Evolutionary conservation across 2,113 vertebrate species (phyloP).

Genomic region (Epinephelus cyanopodus): DNA sequence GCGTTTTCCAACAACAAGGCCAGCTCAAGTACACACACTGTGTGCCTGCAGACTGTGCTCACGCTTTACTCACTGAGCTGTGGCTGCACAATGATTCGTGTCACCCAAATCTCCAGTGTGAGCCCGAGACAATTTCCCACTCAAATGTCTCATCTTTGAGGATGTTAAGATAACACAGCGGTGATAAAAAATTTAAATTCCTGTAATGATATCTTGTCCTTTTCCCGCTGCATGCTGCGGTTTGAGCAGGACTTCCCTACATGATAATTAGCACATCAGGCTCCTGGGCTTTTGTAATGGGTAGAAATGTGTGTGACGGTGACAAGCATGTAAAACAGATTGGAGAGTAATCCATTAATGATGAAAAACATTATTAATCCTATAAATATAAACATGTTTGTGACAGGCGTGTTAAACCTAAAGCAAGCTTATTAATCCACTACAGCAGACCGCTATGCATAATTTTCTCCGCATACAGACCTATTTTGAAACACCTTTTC

Average conservation of each 20-base stretch:
- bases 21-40: constrained; percentile 51
- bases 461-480: constrained; percentile 7
- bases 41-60: neutral
- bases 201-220: constrained; percentile 39
- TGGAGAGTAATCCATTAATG: constrained; percentile 65
- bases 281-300: constrained; percentile 36
- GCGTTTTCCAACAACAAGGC: constrained; percentile 48
- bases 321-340: constrained; percentile 48
- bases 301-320: constrained; percentile 41
- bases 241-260: constrained; percentile 25
- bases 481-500: neutral
- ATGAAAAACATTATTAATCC: constrained; percentile 62
- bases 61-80: constrained; percentile 41
- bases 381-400: constrained; percentile 42
- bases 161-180: constrained; percentile 39
- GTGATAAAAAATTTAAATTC: constrained; percentile 41
- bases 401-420: constrained; percentile 39
- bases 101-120: constrained; percentile 23
- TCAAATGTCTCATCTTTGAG: constrained; percentile 45
- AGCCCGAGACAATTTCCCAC: constrained; percentile 37
- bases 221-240: neutral
- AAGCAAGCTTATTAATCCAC: constrained; percentile 39
- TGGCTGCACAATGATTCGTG: constrained; percentile 53
- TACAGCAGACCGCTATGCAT: constrained; percentile 2
- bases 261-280: constrained; percentile 48